A percentile compares a stretch with the other conserved stretches of the same genome.
phyloP scores from a whole-genome alignment of 2,888 invertebrate genomes.

The Drosophila picticornis region DNA sequence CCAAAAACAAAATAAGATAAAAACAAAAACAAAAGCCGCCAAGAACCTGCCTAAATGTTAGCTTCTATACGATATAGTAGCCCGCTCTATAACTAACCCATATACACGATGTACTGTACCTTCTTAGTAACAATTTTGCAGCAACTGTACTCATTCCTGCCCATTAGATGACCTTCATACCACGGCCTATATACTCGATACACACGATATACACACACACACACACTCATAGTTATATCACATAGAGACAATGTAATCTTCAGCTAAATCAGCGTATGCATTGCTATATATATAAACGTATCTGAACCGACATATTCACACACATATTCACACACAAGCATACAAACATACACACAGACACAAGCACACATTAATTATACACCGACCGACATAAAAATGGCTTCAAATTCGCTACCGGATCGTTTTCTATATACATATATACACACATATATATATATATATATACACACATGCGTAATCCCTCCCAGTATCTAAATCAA shows the following conservation, averaged over 20 bases:
- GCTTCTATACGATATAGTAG: constrained; percentile 59
- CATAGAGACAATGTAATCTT: constrained; percentile 16
- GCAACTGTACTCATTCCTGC: constrained; percentile 78
- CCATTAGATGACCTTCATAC: constrained; percentile 76
- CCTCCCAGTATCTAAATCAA: constrained; percentile 47
- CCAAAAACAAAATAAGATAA: neutral
- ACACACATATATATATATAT: constrained; percentile 3
- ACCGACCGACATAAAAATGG: constrained; percentile 49
- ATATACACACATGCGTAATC: constrained; percentile 36
- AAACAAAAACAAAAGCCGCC: constrained; percentile 35
- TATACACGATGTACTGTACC: constrained; percentile 74
- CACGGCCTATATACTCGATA: constrained; percentile 29
- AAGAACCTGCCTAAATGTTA: constrained; percentile 62
- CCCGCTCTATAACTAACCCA: constrained; percentile 61
- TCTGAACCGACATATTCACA: constrained; percentile 71
- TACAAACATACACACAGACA: constrained; percentile 3
- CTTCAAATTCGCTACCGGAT: constrained; percentile 60
- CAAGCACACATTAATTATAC: constrained; percentile 39
- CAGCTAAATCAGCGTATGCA: constrained; percentile 35
- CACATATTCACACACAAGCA: constrained; percentile 27
- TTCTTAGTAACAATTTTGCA: constrained; percentile 74
- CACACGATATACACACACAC: constrained; percentile 25
- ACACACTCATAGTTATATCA: constrained; percentile 9
- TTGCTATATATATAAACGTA: constrained; percentile 54
- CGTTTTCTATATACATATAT: constrained; percentile 31